Conservation (phyloP, 2,113 vertebrate species). For the Oophaga pumilio region DNA sequence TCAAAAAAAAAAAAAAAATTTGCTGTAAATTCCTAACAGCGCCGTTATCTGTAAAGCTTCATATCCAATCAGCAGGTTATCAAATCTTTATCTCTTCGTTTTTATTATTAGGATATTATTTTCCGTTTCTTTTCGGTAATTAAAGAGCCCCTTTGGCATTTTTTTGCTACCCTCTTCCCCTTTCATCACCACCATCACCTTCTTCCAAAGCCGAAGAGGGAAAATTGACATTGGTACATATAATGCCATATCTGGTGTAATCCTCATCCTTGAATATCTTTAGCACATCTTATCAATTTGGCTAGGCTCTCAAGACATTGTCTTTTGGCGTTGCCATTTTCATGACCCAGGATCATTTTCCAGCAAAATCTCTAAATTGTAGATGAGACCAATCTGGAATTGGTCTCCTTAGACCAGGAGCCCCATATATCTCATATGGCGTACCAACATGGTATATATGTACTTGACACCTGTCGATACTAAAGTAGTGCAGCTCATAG, state of each 20-base stretch:
- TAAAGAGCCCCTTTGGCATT: background rate
- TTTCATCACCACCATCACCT: too few relatives aligned
- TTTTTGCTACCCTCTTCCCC: background rate
- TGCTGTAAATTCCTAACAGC: background rate
- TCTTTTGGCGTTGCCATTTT: background rate
- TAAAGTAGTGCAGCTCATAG: too few relatives aligned
- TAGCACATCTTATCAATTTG: background rate
- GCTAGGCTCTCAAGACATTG: background rate
- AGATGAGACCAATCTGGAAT: background rate
- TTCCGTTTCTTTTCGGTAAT: background rate
- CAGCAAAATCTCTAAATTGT: background rate
- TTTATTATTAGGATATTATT: background rate
- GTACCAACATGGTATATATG: background rate
- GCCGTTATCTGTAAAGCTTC: conserved; percentile 1
- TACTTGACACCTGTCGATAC: too few relatives aligned
- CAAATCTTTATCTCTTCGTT: background rate
- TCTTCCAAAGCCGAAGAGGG: background rate
- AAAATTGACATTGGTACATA: background rate
- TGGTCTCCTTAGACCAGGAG: background rate
- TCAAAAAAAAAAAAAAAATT: background rate
- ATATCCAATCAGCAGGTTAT: background rate
- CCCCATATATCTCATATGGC: background rate
- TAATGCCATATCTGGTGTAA: background rate
- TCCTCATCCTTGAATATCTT: background rate
- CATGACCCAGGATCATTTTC: background rate